Evolutionary conservation across 2,797 vertebrate genomes (phyloP).

Genomic region (Coregonus sp.): DNA sequence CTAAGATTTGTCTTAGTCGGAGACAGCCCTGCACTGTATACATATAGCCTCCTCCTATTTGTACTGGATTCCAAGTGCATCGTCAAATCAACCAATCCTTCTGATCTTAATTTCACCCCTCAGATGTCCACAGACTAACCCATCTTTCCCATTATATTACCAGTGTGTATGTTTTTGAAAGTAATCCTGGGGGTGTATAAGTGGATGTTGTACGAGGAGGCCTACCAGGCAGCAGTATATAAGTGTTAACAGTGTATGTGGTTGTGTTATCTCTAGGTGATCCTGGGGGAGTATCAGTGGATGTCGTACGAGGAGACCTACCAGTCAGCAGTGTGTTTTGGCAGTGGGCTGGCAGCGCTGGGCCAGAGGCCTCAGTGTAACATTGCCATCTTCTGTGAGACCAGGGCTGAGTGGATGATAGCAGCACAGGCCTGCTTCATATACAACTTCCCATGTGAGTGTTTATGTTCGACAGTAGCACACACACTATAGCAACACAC

Average conservation of each 20-base stretch:
- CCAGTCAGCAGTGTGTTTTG: slow-evolving; percentile 82
- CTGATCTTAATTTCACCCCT: too few relatives aligned
- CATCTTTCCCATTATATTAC: too few relatives aligned
- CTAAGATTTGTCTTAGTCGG: too few relatives aligned
- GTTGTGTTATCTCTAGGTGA: slow-evolving; percentile 77
- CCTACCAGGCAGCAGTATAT: neutral
- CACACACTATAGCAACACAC: neutral
- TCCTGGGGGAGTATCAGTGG: slow-evolving; percentile 95
- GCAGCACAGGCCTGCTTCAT: slow-evolving; percentile 95
- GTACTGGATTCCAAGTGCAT: too few relatives aligned
- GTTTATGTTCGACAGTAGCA: neutral
- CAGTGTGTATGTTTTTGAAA: too few relatives aligned
- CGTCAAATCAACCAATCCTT: too few relatives aligned
- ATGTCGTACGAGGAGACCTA: slow-evolving; percentile 89
- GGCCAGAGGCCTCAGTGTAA: slow-evolving; percentile 90
- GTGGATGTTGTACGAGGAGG: too few relatives aligned
- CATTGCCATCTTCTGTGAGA: slow-evolving; percentile 98
- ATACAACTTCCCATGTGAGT: slow-evolving; percentile 96
- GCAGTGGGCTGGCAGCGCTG: slow-evolving; percentile 87
- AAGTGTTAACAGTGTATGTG: neutral
- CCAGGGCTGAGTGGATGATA: slow-evolving; percentile 93
- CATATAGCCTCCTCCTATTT: too few relatives aligned
- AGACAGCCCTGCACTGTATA: too few relatives aligned
- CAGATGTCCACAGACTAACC: too few relatives aligned
- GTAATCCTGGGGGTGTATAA: neutral